Percentiles rank a stretch among this genome's conserved stretches.
These are phyloP conservation scores for Catocala nupta DNA, from an alignment of 2,888 invertebrate species.

Conservation along the genomic window DNA sequence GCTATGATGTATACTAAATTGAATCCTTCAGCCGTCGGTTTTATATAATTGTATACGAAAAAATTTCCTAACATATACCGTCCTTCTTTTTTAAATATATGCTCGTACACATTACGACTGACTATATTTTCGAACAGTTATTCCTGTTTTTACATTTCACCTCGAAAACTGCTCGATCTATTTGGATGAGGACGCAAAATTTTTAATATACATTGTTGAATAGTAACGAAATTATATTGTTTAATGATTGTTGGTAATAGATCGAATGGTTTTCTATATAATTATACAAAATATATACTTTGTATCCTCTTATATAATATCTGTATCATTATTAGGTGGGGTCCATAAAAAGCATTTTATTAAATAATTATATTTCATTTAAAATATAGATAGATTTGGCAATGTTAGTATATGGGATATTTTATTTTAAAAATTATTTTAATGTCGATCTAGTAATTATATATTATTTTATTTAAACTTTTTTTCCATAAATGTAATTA, in stretches of 20 bases:
- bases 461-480: too few relatives aligned
- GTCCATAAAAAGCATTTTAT: conserved; percentile 5
- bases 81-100: conserved; percentile 1
- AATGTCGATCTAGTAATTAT: too few relatives aligned
- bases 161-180: not conserved
- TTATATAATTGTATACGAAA: not conserved
- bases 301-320: not conserved
- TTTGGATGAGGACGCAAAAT: too few relatives aligned
- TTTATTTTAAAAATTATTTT: too few relatives aligned
- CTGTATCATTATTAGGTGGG: not conserved
- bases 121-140: not conserved
- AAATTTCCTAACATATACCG: not conserved
- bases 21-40: too few relatives aligned
- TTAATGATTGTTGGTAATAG: too few relatives aligned
- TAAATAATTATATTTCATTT: too few relatives aligned
- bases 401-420: too few relatives aligned
- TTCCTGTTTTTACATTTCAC: not conserved
- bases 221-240: not conserved
- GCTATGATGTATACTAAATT: too few relatives aligned
- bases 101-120: not conserved
- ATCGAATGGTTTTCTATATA: not conserved
- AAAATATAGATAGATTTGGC: too few relatives aligned
- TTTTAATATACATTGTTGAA: not conserved
- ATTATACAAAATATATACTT: conserved; percentile 4
- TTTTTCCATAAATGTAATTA: too few relatives aligned